A percentile compares a stretch with the other conserved stretches of the same genome.
These are phyloP conservation scores for Alcedo quadribrachys DNA, from an alignment of 2,797 vertebrate species.

Conservation along the genomic window DNA sequence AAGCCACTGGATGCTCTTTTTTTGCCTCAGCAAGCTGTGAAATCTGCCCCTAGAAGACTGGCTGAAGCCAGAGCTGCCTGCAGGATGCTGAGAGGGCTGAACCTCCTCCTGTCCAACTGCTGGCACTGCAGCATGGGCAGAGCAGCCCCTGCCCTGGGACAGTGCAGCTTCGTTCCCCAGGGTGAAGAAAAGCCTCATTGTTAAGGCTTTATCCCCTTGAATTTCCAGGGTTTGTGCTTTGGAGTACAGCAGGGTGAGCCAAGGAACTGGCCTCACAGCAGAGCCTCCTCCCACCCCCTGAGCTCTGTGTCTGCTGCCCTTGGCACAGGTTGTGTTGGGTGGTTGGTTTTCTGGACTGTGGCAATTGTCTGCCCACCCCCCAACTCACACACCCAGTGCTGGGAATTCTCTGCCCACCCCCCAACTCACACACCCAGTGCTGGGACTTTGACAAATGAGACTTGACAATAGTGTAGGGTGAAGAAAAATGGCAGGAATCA, in stretches of 20 bases:
- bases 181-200: constrained; percentile 67
- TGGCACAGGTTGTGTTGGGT: accelerated
- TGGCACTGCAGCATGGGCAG: neutral
- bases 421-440: neutral
- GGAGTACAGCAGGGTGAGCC: accelerated
- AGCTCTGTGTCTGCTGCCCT: neutral
- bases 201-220: neutral
- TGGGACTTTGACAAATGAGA: neutral
- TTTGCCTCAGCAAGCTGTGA: neutral
- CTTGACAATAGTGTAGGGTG: accelerated
- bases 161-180: neutral
- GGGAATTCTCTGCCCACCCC: neutral
- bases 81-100: neutral
- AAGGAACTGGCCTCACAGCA: neutral
- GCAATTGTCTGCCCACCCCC: too few relatives aligned
- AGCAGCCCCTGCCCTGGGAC: neutral
- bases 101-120: neutral
- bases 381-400: accelerated
- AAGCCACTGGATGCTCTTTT: neutral
- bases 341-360: accelerated
- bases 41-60: neutral
- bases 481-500: neutral
- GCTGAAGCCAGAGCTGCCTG: neutral
- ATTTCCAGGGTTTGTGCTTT: neutral
- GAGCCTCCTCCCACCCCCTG: neutral